These are phyloP conservation scores for Micromesistius poutassou DNA, from an alignment of 2,797 vertebrate genomes.

Conservation along the genomic window DNA sequence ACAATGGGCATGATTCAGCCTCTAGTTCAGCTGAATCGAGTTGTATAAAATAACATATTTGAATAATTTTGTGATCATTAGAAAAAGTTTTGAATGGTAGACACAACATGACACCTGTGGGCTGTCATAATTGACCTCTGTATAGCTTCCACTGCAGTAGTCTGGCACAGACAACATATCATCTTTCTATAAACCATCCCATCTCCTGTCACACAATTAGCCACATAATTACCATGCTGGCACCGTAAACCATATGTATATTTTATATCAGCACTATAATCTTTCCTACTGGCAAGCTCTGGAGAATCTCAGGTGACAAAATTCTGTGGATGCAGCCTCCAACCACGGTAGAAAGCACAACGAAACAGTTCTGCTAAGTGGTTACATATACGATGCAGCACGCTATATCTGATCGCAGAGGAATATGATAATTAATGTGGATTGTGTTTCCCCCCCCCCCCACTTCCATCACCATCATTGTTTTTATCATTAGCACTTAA, in stretches of 20 bases:
- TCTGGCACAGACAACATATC: slow-evolving; percentile 9
- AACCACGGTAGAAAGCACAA: slow-evolving; percentile 9
- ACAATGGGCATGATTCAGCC: slow-evolving; percentile 22
- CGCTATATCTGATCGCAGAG: neutral
- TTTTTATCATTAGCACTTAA: slow-evolving; percentile 4
- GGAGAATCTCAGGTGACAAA: slow-evolving; percentile 21
- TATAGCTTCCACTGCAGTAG: slow-evolving; percentile 23
- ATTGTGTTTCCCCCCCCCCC: neutral
- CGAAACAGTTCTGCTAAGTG: neutral
- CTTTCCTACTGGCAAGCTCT: slow-evolving; percentile 19
- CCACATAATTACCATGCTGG: slow-evolving; percentile 32
- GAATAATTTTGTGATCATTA: neutral
- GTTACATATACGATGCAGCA: slow-evolving; percentile 1
- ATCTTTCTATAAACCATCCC: slow-evolving; percentile 14
- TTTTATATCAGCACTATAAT: slow-evolving; percentile 24
- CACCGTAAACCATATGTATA: slow-evolving; percentile 17
- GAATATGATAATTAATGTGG: neutral
- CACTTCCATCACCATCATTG: neutral
- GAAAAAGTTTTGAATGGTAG: neutral
- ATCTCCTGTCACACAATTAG: slow-evolving; percentile 17
- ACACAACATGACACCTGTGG: slow-evolving; percentile 3
- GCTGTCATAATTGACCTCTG: slow-evolving; percentile 20
- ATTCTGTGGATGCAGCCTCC: neutral
- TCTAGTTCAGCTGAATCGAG: slow-evolving; percentile 1
- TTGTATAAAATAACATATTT: neutral